Percentiles rank a stretch among this genome's conserved stretches.
Conservation (phyloP, 2,113 vertebrate species). For the Isurus oxyrinchus region DNA sequence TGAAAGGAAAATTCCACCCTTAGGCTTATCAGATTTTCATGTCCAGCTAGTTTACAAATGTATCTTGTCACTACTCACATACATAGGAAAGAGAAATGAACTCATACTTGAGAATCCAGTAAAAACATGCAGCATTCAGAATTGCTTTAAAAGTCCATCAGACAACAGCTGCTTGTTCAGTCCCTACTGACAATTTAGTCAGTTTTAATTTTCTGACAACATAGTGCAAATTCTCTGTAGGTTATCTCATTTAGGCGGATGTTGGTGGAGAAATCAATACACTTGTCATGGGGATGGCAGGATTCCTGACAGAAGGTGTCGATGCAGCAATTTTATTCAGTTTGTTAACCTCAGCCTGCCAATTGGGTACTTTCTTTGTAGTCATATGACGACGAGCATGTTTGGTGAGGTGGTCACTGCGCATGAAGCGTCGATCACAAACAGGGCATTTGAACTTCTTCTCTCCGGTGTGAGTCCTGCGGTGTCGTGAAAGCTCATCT, state of each 20-base stretch:
- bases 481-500: conserved; percentile 90
- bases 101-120: background rate
- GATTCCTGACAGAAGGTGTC: conserved; percentile 49
- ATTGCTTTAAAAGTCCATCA: background rate
- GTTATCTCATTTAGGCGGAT: conserved; percentile 40
- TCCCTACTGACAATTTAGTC: background rate
- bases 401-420: conserved; percentile 94
- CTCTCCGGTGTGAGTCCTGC: conserved; percentile 90
- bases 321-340: conserved; percentile 55
- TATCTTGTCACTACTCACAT: conserved; percentile 16
- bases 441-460: conserved; percentile 87
- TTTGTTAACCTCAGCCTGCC: conserved; percentile 71
- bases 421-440: conserved; percentile 93
- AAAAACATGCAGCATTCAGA: conserved; percentile 22
- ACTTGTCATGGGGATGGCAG: conserved; percentile 50
- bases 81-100: conserved; percentile 13
- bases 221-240: conserved; percentile 19
- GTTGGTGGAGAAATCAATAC: conserved; percentile 53
- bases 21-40: background rate
- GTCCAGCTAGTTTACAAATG: background rate
- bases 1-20: background rate
- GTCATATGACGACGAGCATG: conserved; percentile 83
- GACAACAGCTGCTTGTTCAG: background rate
- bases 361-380: conserved; percentile 71
- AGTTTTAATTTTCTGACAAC: background rate